These are phyloP conservation scores for Ochropleura leucogaster DNA, from an alignment of 2,888 invertebrate genomes.

Conservation along the genomic window DNA sequence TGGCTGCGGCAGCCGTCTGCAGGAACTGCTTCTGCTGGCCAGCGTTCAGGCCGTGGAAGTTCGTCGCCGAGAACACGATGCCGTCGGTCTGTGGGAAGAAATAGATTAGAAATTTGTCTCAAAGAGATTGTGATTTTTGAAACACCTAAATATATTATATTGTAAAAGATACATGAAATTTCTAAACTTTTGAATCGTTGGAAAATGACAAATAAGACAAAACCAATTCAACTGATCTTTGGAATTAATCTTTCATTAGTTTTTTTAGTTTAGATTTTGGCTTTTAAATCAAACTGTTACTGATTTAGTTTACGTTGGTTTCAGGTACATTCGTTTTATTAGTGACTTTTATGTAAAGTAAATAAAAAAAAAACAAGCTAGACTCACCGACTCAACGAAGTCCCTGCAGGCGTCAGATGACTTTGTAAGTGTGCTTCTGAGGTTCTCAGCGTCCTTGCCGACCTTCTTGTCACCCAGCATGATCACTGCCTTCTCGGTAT, in stretches of 20 bases:
- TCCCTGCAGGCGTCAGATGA: conserved; percentile 92
- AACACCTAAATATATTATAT: background rate
- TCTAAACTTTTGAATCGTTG: background rate
- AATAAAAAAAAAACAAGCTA: background rate
- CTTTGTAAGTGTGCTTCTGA: conserved; percentile 89
- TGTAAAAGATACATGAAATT: too few species aligned
- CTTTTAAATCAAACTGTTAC: background rate
- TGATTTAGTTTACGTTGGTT: background rate
- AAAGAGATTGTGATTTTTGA: too few species aligned
- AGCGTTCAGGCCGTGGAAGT: conserved; percentile 89
- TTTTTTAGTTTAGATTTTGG: background rate
- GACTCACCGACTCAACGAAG: conserved; percentile 91
- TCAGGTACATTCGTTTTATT: background rate
- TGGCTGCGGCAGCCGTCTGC: conserved; percentile 87
- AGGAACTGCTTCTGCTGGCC: conserved; percentile 91
- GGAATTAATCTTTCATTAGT: background rate
- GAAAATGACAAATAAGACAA: background rate
- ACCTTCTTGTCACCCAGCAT: conserved; percentile 92
- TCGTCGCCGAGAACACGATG: conserved; percentile 91
- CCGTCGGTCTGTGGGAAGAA: conserved; percentile 89
- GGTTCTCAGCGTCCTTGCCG: conserved; percentile 88
- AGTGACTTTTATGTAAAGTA: background rate
- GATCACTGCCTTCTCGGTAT: conserved; percentile 91
- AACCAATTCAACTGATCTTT: background rate
- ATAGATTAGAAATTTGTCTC: background rate